Evolutionary conservation across 2,888 invertebrate genomes (phyloP).

Genomic region (Thecophora atra): DNA sequence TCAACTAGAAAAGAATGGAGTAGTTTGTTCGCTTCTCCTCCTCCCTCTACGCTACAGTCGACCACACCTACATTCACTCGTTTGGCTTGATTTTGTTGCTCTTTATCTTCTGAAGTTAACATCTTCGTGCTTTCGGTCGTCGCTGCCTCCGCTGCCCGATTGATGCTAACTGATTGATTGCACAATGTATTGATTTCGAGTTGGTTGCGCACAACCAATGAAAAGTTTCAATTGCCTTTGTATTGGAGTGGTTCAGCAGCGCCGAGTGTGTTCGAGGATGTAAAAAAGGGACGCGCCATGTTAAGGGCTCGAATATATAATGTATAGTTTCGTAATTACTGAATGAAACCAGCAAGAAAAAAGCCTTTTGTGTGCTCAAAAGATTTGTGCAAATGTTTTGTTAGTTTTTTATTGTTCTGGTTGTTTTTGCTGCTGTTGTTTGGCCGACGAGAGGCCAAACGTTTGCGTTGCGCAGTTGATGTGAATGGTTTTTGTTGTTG

Average conservation of each 20-base stretch:
- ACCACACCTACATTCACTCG: too few relatives aligned
- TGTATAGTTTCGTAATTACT: constrained; percentile 27
- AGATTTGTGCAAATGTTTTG: constrained; percentile 20
- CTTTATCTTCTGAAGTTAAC: background rate
- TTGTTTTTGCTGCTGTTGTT: background rate
- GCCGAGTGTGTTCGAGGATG: background rate
- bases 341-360: background rate
- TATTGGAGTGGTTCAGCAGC: constrained; percentile 12
- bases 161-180: constrained; percentile 1
- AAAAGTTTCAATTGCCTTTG: constrained; percentile 38
- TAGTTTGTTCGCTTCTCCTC: background rate
- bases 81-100: background rate
- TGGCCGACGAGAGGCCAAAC: background rate
- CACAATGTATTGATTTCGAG: constrained; percentile 22
- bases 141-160: background rate
- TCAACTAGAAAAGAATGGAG: background rate
- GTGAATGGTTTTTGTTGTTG: background rate
- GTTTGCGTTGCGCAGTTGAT: background rate
- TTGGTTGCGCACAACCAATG: constrained; percentile 33
- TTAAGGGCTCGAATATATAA: constrained; percentile 25
- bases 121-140: background rate
- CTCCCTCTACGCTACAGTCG: background rate
- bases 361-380: background rate
- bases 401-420: background rate
- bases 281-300: background rate